Evolutionary conservation across 2,888 invertebrate genomes (phyloP).

Genomic region (Resseliella maxima): DNA sequence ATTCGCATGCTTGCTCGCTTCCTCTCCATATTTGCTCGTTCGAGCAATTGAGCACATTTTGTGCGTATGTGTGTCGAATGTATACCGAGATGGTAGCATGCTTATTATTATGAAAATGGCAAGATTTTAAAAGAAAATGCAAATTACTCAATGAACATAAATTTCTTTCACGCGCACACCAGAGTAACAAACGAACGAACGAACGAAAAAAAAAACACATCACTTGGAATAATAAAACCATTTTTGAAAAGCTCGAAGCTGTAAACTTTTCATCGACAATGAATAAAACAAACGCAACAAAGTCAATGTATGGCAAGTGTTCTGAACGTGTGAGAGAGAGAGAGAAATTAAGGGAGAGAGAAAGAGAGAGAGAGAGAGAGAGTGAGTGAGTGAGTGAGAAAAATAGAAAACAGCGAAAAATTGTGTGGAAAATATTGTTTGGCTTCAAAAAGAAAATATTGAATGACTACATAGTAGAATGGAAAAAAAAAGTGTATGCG

Average conservation of each 20-base stretch:
- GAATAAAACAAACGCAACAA: constrained; percentile 27
- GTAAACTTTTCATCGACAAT: constrained; percentile 28
- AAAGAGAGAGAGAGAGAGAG: background rate
- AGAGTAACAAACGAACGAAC: background rate
- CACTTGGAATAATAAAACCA: background rate
- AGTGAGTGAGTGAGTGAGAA: background rate
- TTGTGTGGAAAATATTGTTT: constrained; percentile 43
- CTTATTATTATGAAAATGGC: constrained; percentile 39
- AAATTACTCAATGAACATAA: constrained; percentile 53
- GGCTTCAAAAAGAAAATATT: background rate
- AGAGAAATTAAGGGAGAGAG: background rate
- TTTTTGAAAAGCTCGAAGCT: background rate
- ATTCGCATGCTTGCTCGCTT: no score
- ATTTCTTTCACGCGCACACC: constrained; percentile 30
- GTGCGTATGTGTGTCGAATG: background rate
- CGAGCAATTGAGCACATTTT: background rate
- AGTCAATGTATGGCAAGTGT: background rate
- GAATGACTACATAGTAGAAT: background rate
- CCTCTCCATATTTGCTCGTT: background rate
- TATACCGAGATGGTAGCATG: background rate
- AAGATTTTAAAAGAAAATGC: constrained; percentile 40
- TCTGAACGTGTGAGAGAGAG: background rate
- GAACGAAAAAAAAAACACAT: background rate
- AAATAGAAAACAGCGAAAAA: background rate
- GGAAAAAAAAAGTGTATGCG: background rate